Evolutionary conservation across 1,140 invertebrate genomes (phyloP), one percentile per base, ranked within the genome.

Genomic region (Asobara japonica): DNA sequence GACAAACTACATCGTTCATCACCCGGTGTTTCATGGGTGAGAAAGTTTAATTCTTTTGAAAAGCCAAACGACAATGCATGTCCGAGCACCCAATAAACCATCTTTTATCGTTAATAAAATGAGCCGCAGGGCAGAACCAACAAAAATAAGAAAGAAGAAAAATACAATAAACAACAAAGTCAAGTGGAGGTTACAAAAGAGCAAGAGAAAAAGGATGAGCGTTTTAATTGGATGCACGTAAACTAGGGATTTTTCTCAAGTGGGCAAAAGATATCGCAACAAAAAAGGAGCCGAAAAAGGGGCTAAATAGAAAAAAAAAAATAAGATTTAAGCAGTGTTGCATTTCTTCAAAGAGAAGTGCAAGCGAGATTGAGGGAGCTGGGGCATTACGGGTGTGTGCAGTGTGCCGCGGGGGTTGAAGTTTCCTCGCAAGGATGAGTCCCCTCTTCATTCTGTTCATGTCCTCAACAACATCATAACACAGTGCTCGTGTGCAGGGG

Each of bases 11-110:
- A 6, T 51, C 45, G 18, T 51, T 51, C 45, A 51, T 51, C 45
- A 51, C 20, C 1, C 45, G 31, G 31, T 36, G 45, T 51, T 51
- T 20, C n/a, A 51, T 51, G 45, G 16, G 45, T 51, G 16, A 51
- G 45, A 51, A 51, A 51, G 45, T 51, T 51, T 51, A 51, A 51
- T 51, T 51, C 45, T 20, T 51, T 51, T 51, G 45, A 51, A 20
- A 51, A 2, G 11, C n/a, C n/a, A 18, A 51, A 51, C 45, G 20
- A 51, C 16, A 36, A 36, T 36, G 5, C 5, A 6, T 11, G 31
- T 11, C 5, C 31, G n/a, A n/a, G 36, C 36, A 13, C 36, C 36
- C 36, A 38, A 38, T 38, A 38, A 38, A 38, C 3, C 45, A 20
- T 51, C 20, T 16, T 51, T 51, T 16, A 18, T 51, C 45, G 2